phyloP scores from a whole-genome alignment of 2,888 invertebrate genomes.

The Idaea straminata region DNA sequence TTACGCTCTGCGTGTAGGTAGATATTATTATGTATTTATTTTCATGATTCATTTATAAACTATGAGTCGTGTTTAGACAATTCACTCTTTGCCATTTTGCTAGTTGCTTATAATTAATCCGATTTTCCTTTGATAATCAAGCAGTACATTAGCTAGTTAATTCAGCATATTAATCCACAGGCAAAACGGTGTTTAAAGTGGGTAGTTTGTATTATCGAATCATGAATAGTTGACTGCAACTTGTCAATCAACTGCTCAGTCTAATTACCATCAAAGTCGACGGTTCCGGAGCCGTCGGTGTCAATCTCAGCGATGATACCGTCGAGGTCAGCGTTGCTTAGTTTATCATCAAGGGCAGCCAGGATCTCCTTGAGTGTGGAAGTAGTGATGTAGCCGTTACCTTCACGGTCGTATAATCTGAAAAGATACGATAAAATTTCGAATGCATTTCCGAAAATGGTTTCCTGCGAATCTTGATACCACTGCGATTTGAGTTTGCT shows the following conservation, averaged over 20 bases:
- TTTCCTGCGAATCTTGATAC: background rate
- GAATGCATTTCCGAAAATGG: background rate
- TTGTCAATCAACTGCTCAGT: background rate
- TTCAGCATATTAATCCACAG: background rate
- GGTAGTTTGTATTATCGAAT: background rate
- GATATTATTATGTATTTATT: background rate
- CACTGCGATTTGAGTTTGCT: background rate
- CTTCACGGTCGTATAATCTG: slow-evolving; percentile 96
- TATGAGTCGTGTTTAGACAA: background rate
- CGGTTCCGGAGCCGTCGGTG: slow-evolving; percentile 98
- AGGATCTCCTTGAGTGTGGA: slow-evolving; percentile 95
- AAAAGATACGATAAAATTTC: slow-evolving; percentile 18
- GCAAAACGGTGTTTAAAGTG: background rate
- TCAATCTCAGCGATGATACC: slow-evolving; percentile 99
- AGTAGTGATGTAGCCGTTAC: slow-evolving; percentile 96
- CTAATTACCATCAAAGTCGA: slow-evolving; percentile 96
- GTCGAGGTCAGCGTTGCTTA: slow-evolving; percentile 94
- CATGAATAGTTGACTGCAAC: slow-evolving; percentile 1
- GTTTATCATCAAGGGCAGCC: slow-evolving; percentile 94
- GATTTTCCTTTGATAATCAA: no score
- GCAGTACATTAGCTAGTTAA: no score
- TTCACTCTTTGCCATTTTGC: no score
- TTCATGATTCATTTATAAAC: background rate
- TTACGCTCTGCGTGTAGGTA: background rate
- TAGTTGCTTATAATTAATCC: no score